Conservation (phyloP, 1,140 invertebrate species). For the Wiebesia pumilae region DNA sequence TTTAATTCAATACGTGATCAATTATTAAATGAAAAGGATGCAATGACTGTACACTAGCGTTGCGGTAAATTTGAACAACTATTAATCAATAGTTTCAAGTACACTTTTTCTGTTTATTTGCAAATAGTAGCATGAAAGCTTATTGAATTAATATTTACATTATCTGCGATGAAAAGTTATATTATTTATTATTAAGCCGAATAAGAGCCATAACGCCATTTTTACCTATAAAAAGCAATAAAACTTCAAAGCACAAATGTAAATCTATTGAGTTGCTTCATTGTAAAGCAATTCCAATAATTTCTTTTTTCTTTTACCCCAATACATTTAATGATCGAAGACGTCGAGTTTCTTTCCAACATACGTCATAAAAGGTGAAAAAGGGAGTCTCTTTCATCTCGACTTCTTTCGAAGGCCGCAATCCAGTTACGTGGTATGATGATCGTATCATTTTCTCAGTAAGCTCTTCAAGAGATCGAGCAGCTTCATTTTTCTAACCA, state of each 20-base stretch:
- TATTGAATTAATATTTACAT: conserved; percentile 3
- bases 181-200: conserved; percentile 1
- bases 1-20: no score
- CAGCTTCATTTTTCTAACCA: neutral
- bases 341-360: neutral
- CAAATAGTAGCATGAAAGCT: no score
- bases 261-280: neutral
- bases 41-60: no score
- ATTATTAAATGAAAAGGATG: no score
- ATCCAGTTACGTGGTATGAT: conserved; percentile 1
- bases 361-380: neutral
- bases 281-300: conserved; percentile 26
- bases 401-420: neutral
- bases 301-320: neutral
- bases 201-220: neutral
- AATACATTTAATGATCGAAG: neutral
- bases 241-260: neutral
- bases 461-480: neutral
- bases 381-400: neutral
- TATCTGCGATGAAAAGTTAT: neutral
- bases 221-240: conserved; percentile 18
- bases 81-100: no score
- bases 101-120: no score
- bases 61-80: no score
- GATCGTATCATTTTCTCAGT: conserved; percentile 44